phyloP scores from a whole-genome alignment of 1,140 invertebrate genomes.

The Lepidurus packardi region DNA sequence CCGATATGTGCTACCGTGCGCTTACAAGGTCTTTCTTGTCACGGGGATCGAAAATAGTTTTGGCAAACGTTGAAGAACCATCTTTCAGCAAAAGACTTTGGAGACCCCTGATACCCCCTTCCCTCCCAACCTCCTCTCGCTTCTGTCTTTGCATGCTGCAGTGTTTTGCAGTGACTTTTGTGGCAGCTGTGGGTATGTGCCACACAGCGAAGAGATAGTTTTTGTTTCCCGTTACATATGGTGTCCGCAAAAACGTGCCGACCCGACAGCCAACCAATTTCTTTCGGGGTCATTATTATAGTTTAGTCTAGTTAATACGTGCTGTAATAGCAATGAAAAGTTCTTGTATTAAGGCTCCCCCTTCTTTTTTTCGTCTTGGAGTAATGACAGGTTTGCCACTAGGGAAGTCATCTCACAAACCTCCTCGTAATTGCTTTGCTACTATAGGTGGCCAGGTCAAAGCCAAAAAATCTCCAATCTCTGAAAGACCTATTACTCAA shows the following conservation, averaged over 20 bases:
- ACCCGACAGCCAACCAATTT: constrained; percentile 5
- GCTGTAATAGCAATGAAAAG: background rate
- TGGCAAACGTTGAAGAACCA: background rate
- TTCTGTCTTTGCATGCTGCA: constrained; percentile 10
- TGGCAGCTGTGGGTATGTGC: background rate
- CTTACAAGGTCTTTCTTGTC: constrained; percentile 7
- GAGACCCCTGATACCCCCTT: background rate
- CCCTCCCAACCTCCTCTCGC: background rate
- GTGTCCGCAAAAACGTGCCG: background rate
- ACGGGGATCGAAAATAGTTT: constrained; percentile 15
- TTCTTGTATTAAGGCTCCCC: background rate
- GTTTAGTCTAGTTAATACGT: background rate
- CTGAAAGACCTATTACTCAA: background rate
- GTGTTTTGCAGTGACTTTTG: constrained; percentile 13
- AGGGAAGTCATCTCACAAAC: background rate
- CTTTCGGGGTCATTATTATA: background rate
- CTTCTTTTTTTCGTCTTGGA: background rate
- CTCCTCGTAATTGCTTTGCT: background rate
- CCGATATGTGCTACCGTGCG: background rate
- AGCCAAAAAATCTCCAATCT: background rate
- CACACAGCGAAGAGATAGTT: background rate
- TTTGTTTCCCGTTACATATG: background rate
- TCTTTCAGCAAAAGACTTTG: background rate
- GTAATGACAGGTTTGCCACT: constrained; percentile 15
- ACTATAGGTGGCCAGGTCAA: background rate